Percentiles rank a stretch among this genome's conserved stretches.
Conservation (phyloP, 1,140 invertebrate genomes). For the Chironomus tepperi region DNA sequence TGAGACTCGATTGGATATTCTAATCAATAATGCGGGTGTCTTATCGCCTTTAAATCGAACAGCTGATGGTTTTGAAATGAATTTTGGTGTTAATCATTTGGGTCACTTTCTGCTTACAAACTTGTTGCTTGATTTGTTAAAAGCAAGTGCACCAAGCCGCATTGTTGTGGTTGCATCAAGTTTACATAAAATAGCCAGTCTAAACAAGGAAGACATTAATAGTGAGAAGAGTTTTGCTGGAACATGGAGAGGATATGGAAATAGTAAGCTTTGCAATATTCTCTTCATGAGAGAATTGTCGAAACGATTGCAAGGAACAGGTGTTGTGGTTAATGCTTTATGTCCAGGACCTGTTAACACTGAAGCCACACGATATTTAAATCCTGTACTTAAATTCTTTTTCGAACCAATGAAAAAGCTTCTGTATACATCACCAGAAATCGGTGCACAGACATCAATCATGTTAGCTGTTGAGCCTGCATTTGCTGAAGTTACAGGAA, state of each 20-base stretch:
- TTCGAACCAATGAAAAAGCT: conserved; percentile 30
- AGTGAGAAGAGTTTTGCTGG: conserved; percentile 45
- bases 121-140: conserved; percentile 47
- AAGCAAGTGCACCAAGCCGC: conserved; percentile 49
- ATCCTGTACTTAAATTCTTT: conserved; percentile 39
- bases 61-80: conserved; percentile 44
- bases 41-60: conserved; percentile 37
- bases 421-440: conserved; percentile 43
- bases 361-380: conserved; percentile 56
- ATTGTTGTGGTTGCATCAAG: conserved; percentile 41
- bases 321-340: conserved; percentile 59
- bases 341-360: conserved; percentile 75
- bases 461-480: conserved; percentile 56
- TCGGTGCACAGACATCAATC: conserved; percentile 62
- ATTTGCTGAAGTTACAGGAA: conserved; percentile 49
- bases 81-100: conserved; percentile 48
- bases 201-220: conserved; percentile 56
- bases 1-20: conserved; percentile 43
- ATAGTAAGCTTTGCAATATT: conserved; percentile 63
- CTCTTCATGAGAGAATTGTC: conserved; percentile 59
- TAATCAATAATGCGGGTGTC: conserved; percentile 50
- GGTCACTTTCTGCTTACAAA: conserved; percentile 49
- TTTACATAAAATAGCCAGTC: conserved; percentile 43
- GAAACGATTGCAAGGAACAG: conserved; percentile 44
- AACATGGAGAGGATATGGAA: conserved; percentile 50